Base-by-base conservation (phyloP, 2,888 invertebrate species). In the Latheticus oryzae region DNA sequence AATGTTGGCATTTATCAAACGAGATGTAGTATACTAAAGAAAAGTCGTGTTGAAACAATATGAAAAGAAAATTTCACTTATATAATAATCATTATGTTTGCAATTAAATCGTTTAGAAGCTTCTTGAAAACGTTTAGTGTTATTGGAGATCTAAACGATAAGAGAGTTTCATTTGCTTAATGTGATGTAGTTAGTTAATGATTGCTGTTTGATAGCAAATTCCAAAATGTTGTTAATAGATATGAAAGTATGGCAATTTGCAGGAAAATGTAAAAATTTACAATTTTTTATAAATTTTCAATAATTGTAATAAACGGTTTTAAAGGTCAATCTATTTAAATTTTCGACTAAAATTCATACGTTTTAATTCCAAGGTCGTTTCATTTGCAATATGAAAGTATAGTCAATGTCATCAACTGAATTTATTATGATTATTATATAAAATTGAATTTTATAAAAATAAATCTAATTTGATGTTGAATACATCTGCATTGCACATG, bases 161-260 rank as follows among this genome's bases (percentile, higher is more conserved):
- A 28, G 42, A 9, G 28, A 16, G 42, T 42, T 38, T 42, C 26
- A 42, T 42, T 42, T 42, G 16, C 26, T 42, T 42, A 42, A 42
- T 42, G 42, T 13, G 42, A 42, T 42, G 28, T 16, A 42, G 42
- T 28, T 42, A 42, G 28, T 28, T n/a, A n/a, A n/a, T n/a, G 35
- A 40, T 40, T 40, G 24, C 12, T 40, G 23, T 40, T 40, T 40
- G 21, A 7, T 24, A 12, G 40, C 26, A 12, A 40, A 32, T 12
- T 32, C n/a, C 32, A 16, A n/a, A 9, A 21, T 21, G 21, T 13
- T 16, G 32, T 40, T 13, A 24, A 40, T 15, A 21, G 21, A 8
- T n/a, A 38, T n/a, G 5, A 23, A 23, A 9, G 21, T 5, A 21
- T 28, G 28, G 28, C 8, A 28, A 28, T 28, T 28, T 11, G 8